Evolutionary conservation across 2,113 vertebrate genomes (phyloP).

Genomic region (Gnathonemus longibarbis): DNA sequence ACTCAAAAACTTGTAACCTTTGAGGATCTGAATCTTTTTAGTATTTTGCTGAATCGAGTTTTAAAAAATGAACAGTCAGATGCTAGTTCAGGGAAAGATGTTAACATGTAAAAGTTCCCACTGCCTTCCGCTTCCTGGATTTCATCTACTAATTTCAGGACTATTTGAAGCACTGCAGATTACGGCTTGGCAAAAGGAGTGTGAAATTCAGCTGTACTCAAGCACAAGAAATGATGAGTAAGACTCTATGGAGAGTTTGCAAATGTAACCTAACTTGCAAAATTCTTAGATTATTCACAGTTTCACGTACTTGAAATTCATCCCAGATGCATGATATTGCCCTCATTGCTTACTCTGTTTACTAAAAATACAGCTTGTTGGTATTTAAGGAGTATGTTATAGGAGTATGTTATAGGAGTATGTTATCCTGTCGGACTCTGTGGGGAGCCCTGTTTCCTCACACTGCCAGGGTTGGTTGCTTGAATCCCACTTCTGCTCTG

Average conservation of each 20-base stretch:
- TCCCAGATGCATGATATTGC: too few relatives aligned
- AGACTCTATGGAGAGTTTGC: not conserved
- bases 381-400: not conserved
- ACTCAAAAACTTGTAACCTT: not conserved
- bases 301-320: not conserved
- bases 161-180: not conserved
- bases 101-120: not conserved
- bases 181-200: not conserved
- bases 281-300: not conserved
- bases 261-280: not conserved
- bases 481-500: not conserved
- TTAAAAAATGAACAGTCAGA: not conserved
- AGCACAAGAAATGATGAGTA: not conserved
- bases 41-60: not conserved
- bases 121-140: not conserved
- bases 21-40: not conserved
- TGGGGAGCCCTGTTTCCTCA: not conserved
- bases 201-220: not conserved
- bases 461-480: not conserved
- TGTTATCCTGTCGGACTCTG: not conserved
- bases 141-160: not conserved
- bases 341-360: not conserved
- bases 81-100: not conserved
- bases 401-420: too few relatives aligned
- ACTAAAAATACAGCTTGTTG: not conserved